Base-by-base conservation (phyloP, 2,797 vertebrate species). In the Enteromius afrohamiltoni region DNA sequence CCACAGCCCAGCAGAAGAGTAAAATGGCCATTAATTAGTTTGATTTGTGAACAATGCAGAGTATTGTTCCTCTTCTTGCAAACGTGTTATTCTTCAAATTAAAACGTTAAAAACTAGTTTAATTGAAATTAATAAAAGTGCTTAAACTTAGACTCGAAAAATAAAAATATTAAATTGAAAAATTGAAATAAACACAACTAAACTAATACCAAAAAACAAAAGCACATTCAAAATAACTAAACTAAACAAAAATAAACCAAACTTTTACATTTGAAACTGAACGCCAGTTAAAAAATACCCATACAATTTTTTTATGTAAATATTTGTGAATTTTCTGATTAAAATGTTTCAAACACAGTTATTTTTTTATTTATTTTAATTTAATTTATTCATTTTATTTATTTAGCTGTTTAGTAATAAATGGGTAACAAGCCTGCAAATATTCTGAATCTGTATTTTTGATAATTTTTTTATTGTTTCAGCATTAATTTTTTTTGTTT, bases 31-130 rank as follows among this genome's bases (percentile, higher is more conserved):
- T 83, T 68, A 40, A 77, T 70, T 83, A 23, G 19, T 69, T 62
- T 9, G 23, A n/a, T 70, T 77, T 19, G 53, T 19, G 14, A 83
- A 83, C 75, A 83, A 77, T 26, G 53, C 21, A 53, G 70, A 21
- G 13, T 40, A 1, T 47, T 77, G 19, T 34, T 3, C 8, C 8
- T 42, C 8, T 9, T 42, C 42, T 42, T 10, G 23, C n/a, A 77
- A 40, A 11, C 8, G 40, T 60, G 55, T n/a, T 37, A 37, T 37
- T 60, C 8, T 23, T 19, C 11, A 17, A 26, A 26, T 13, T 37
- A 19, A 68, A 40, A 68, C 31, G 31, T 34, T 5, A 37, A 37
- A 67, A 19, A 68, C 6, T 4, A 19, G 10, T 65, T 26, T 16
- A 64, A 64, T 5, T 29, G 11, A 62, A 62, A 31, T 13, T 13